Percentiles rank a stretch among this genome's conserved stretches.
Conservation (phyloP, 2,888 invertebrate genomes). For the Drosophila anomalata region DNA sequence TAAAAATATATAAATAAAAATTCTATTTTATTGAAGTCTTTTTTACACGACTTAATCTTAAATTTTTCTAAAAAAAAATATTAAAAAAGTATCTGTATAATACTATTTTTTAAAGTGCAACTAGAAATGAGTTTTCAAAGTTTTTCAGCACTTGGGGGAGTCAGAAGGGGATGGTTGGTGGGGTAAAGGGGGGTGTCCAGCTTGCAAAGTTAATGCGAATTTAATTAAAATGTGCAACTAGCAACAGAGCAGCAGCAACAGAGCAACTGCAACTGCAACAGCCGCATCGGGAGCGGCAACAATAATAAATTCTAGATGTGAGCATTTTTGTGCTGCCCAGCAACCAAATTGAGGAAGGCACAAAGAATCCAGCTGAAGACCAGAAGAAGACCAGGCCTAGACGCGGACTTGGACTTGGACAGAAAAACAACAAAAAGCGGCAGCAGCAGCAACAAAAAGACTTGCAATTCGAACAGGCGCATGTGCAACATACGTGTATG, state of each 20-base stretch:
- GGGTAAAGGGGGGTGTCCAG: background rate
- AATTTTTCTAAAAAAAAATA: background rate
- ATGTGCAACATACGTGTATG: slow-evolving; percentile 57
- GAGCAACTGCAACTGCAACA: slow-evolving; percentile 26
- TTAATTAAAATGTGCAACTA: slow-evolving; percentile 79
- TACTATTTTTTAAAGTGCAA: slow-evolving; percentile 30
- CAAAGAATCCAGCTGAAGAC: slow-evolving; percentile 41
- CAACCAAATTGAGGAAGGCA: slow-evolving; percentile 62
- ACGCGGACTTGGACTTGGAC: slow-evolving; percentile 50
- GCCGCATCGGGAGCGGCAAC: slow-evolving; percentile 13
- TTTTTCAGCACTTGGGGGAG: slow-evolving; percentile 67
- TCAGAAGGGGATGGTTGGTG: background rate
- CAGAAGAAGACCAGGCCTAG: slow-evolving; percentile 50
- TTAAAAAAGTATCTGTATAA: background rate
- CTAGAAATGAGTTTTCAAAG: slow-evolving; percentile 76
- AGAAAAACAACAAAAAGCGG: slow-evolving; percentile 52
- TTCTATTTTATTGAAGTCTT: background rate
- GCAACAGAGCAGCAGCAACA: slow-evolving; percentile 51
- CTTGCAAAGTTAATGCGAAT: slow-evolving; percentile 75
- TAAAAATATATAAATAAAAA: background rate
- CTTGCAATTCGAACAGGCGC: slow-evolving; percentile 55
- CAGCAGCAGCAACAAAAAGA: slow-evolving; percentile 29
- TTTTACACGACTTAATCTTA: background rate
- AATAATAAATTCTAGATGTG: slow-evolving; percentile 65
- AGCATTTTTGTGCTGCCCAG: slow-evolving; percentile 71